phyloP scores from a whole-genome alignment of 37 sponge, comb jelly and placozoan genomes.

The Mnemiopsis leidyi region DNA sequence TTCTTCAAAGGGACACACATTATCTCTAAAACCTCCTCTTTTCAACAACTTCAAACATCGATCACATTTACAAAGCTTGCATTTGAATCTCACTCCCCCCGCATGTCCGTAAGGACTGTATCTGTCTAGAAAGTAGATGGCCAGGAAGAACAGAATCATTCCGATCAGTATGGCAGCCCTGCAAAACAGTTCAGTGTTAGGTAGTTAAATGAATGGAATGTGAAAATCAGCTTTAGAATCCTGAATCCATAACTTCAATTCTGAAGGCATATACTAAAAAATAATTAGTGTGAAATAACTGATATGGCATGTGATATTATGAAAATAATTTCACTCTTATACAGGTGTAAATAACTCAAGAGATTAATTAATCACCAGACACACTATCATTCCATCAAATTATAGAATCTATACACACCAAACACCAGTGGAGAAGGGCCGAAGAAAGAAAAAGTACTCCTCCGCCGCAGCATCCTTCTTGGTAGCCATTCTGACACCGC shows the following conservation, averaged over 20 bases:
- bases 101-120: neutral
- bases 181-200: too few relatives aligned
- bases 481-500: constrained; percentile 6
- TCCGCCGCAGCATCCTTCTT: neutral
- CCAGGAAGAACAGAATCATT: neutral
- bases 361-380: too few relatives aligned
- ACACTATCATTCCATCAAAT: neutral
- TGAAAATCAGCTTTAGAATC: too few relatives aligned
- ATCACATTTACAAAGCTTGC: neutral
- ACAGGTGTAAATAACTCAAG: too few relatives aligned
- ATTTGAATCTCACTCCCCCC: neutral
- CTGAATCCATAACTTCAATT: too few relatives aligned
- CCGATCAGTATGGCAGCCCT: neutral
- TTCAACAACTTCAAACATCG: neutral
- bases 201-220: too few relatives aligned
- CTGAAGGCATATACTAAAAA: too few relatives aligned
- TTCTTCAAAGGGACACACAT: neutral
- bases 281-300: too few relatives aligned
- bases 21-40: neutral
- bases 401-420: neutral
- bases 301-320: too few relatives aligned
- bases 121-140: neutral
- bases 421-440: neutral
- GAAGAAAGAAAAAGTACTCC: constrained; percentile 2
- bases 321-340: too few relatives aligned